Conservation (phyloP, 2,888 invertebrate genomes). For the Luperina testacea region DNA sequence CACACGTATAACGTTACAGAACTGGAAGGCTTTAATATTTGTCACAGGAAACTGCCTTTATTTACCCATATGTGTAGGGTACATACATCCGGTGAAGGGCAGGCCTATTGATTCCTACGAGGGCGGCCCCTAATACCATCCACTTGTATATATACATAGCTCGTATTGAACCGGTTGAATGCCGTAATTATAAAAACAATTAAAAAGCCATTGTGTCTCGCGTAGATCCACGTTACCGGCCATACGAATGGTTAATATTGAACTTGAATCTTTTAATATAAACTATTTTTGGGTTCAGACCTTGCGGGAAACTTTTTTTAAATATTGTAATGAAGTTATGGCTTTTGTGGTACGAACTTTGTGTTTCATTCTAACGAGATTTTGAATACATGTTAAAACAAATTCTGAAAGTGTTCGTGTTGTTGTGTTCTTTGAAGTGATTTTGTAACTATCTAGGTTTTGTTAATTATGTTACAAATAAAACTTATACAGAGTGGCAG, state of each 20-base stretch:
- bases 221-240: too few species aligned
- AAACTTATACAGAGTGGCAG: background rate
- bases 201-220: too few species aligned
- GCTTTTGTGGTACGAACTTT: background rate
- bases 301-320: background rate
- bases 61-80: constrained; percentile 79
- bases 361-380: background rate
- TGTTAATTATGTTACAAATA: background rate
- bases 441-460: background rate
- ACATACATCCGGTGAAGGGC: constrained; percentile 80
- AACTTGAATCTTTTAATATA: constrained; percentile 49
- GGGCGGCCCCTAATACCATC: constrained; percentile 76
- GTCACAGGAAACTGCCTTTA: constrained; percentile 83
- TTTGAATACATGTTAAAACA: background rate
- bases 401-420: background rate
- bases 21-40: constrained; percentile 78
- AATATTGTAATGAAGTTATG: too few species aligned
- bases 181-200: too few species aligned
- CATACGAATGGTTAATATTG: constrained; percentile 69
- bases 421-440: too few species aligned
- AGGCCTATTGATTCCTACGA: constrained; percentile 80
- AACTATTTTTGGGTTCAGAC: constrained; percentile 5
- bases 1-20: constrained; percentile 63
- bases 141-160: constrained; percentile 79
- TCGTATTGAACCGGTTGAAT: constrained; percentile 65